Evolutionary conservation across 2,888 invertebrate species (phyloP).

Genomic region (Globia sparganii): DNA sequence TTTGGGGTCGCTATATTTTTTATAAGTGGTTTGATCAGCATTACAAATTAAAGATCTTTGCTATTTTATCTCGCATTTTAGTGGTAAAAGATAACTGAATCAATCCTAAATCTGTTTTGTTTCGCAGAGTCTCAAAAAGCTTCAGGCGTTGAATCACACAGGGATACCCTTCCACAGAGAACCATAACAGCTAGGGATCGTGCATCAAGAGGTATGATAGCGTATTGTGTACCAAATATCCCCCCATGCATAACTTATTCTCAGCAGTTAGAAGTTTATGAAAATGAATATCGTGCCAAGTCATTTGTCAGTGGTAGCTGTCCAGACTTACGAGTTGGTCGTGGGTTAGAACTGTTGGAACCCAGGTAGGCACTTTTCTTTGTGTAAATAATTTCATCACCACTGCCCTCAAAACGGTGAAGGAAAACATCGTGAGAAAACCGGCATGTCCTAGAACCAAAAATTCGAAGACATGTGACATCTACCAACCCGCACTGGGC

Average conservation of each 20-base stretch:
- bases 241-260: background rate
- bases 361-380: too few species aligned
- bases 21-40: background rate
- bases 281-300: background rate
- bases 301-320: too few species aligned
- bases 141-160: slow-evolving; percentile 64
- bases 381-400: background rate
- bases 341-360: too few species aligned
- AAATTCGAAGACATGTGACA: background rate
- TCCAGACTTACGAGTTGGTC: too few species aligned
- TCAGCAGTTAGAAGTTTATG: background rate
- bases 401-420: background rate
- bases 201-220: slow-evolving; percentile 71
- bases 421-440: background rate
- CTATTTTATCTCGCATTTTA: background rate
- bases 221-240: background rate
- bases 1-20: background rate
- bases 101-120: slow-evolving; percentile 1
- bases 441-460: background rate
- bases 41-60: background rate
- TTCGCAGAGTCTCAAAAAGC: slow-evolving; percentile 80
- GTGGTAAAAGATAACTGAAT: background rate
- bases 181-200: slow-evolving; percentile 61
- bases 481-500: background rate
- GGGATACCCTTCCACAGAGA: slow-evolving; percentile 64